phyloP scores from a whole-genome alignment of 2,797 vertebrate genomes.

The Lepidocolaptes lacrymiger region DNA sequence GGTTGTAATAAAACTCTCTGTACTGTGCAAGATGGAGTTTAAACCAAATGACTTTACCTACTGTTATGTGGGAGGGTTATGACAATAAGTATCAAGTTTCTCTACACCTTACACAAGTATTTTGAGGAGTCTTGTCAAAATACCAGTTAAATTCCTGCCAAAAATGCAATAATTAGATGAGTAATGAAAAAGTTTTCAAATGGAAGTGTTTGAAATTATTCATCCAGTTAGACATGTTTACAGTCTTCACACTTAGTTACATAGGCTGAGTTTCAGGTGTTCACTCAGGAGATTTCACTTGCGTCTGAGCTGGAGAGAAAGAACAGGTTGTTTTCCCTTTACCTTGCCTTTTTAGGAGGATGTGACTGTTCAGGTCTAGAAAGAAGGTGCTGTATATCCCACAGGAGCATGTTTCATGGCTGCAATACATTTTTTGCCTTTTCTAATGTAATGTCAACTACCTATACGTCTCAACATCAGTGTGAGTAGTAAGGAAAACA shows the following conservation, averaged over 20 bases:
- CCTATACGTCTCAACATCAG: background rate
- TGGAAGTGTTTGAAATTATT: background rate
- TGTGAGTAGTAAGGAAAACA: background rate
- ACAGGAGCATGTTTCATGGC: background rate
- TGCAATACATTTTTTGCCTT: background rate
- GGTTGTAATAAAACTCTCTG: background rate
- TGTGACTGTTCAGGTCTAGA: background rate
- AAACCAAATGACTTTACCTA: constrained; percentile 29
- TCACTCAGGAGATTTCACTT: background rate
- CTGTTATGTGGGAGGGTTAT: constrained; percentile 18
- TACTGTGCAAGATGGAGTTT: background rate
- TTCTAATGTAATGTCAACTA: background rate
- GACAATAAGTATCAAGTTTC: constrained; percentile 13
- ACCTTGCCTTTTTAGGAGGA: background rate
- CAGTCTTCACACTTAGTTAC: background rate
- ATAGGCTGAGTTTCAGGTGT: background rate
- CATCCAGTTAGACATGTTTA: background rate
- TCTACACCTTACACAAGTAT: background rate
- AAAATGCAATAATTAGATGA: background rate
- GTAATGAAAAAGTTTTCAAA: background rate
- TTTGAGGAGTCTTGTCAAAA: constrained; percentile 47
- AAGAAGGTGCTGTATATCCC: background rate
- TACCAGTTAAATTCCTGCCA: background rate
- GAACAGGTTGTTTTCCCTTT: background rate
- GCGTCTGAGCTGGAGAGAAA: background rate